Conservation (phyloP, 2,113 vertebrate species). For the Phodopus roborovskii region DNA sequence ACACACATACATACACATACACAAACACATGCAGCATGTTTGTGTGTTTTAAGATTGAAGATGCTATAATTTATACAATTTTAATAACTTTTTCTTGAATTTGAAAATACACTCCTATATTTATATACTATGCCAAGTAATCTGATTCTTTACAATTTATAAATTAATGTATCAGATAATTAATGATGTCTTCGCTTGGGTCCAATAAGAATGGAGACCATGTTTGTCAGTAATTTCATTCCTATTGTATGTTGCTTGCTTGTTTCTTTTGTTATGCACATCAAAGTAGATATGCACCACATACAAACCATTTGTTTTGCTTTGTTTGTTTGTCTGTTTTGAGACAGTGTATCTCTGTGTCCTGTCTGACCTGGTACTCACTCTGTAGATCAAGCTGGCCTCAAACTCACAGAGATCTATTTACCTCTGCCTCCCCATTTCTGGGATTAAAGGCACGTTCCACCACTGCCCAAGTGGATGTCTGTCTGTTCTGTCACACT, state of each 20-base stretch:
- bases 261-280: not conserved
- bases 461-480: not conserved
- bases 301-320: not conserved
- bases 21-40: not conserved
- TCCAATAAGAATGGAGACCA: not conserved
- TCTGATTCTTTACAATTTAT: not conserved
- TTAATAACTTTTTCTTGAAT: not conserved
- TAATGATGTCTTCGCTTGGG: not conserved
- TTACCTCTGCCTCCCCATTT: not conserved
- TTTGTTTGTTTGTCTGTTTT: not conserved
- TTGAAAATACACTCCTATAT: not conserved
- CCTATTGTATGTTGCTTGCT: not conserved
- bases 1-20: not conserved
- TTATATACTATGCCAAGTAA: not conserved
- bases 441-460: not conserved
- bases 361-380: not conserved
- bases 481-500: fast-evolving
- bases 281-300: not conserved
- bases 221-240: not conserved
- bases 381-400: not conserved
- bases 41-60: not conserved
- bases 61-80: not conserved
- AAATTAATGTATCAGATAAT: not conserved
- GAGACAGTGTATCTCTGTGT: not conserved
- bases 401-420: not conserved